Percentiles rank a stretch among this genome's conserved stretches.
phyloP scores from a whole-genome alignment of 2,888 invertebrate species.

The Theretra japonica region DNA sequence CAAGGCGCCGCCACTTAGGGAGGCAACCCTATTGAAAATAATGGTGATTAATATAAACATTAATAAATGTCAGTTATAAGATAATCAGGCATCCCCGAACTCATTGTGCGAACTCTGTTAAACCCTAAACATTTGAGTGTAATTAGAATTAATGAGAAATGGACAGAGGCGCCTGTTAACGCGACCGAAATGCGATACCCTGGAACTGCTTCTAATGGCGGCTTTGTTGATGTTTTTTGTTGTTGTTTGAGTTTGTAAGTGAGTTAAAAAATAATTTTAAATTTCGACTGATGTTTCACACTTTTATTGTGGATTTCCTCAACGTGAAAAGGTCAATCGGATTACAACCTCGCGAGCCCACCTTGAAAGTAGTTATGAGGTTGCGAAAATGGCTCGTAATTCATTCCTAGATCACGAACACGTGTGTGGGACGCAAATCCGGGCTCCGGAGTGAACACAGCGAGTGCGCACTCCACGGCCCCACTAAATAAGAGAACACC shows the following conservation, averaged over 20 bases:
- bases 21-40: constrained; percentile 12
- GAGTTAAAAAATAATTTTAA: not conserved
- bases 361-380: constrained; percentile 59
- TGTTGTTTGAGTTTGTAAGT: constrained; percentile 18
- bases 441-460: constrained; percentile 43
- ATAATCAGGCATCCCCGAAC: constrained; percentile 51
- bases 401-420: constrained; percentile 62
- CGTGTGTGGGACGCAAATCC: constrained; percentile 64
- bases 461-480: constrained; percentile 36
- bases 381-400: constrained; percentile 64
- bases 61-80: constrained; percentile 39
- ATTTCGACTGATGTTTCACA: not conserved
- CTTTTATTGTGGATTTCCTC: constrained; percentile 37
- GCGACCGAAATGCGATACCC: constrained; percentile 24
- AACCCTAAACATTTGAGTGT: constrained; percentile 65
- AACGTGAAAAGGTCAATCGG: constrained; percentile 41
- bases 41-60: constrained; percentile 19
- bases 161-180: constrained; percentile 64
- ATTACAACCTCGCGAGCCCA: constrained; percentile 50
- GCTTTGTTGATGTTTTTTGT: constrained; percentile 21
- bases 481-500: constrained; percentile 58
- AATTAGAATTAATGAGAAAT: constrained; percentile 76
- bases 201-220: constrained; percentile 18
- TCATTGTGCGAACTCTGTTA: constrained; percentile 54
- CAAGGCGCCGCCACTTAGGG: constrained; percentile 11